These are phyloP conservation scores for Dendrolimus kikuchii DNA, from an alignment of 1,140 invertebrate species.

Conservation along the genomic window DNA sequence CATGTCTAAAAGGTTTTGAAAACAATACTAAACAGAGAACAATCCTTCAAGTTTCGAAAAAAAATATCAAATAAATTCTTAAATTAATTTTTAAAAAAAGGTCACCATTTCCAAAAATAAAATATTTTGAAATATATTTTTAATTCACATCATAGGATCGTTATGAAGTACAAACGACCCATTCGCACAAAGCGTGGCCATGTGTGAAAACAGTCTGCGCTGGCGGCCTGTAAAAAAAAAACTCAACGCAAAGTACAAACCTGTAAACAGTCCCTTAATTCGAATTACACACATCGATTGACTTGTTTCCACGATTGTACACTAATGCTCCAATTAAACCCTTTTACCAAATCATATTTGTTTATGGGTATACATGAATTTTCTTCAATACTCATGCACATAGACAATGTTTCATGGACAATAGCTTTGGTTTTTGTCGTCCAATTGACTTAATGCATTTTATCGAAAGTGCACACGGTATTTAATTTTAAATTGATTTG, in stretches of 20 bases:
- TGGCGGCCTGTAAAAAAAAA: slow-evolving; percentile 43
- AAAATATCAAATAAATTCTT: too few species aligned
- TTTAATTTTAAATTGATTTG: slow-evolving; percentile 16
- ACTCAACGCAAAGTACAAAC: slow-evolving; percentile 33
- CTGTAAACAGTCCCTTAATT: slow-evolving; percentile 64
- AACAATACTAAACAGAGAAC: too few species aligned
- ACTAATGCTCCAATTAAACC: slow-evolving; percentile 55
- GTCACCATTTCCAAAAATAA: too few species aligned
- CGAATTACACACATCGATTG: slow-evolving; percentile 60
- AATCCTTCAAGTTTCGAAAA: too few species aligned
- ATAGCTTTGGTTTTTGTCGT: slow-evolving; percentile 34
- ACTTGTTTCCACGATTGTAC: slow-evolving; percentile 58
- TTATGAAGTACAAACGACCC: slow-evolving; percentile 20
- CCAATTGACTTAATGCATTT: slow-evolving; percentile 38
- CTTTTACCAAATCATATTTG: slow-evolving; percentile 38
- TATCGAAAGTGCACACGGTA: slow-evolving; percentile 22
- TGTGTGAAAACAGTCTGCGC: slow-evolving; percentile 55
- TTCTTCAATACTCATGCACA: slow-evolving; percentile 41
- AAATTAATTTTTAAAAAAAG: too few species aligned
- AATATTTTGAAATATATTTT: too few species aligned
- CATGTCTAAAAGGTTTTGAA: too few species aligned
- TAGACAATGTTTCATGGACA: slow-evolving; percentile 44
- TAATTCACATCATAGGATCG: too few species aligned
- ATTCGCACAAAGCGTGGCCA: slow-evolving; percentile 40
- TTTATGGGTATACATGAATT: slow-evolving; percentile 49